phyloP scores from a whole-genome alignment of 2,888 invertebrate species.

The Eristalis pertinax region DNA sequence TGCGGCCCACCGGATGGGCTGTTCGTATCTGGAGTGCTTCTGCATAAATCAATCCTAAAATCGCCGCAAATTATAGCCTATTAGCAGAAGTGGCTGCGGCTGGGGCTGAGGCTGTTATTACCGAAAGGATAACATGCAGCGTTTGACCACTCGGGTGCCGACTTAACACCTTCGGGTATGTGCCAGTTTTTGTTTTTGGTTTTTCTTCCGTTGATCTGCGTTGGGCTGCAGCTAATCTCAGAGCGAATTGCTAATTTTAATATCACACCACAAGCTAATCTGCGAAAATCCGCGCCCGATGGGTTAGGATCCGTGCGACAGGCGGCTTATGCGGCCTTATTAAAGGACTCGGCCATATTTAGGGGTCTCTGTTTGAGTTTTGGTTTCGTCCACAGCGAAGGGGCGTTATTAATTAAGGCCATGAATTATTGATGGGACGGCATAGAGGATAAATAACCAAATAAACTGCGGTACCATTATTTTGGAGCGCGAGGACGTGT shows the following conservation, averaged over 20 bases:
- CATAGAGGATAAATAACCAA: slow-evolving; percentile 58
- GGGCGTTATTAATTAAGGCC: slow-evolving; percentile 81
- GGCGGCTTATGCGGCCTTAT: slow-evolving; percentile 56
- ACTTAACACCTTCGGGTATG: slow-evolving; percentile 68
- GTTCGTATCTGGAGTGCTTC: slow-evolving; percentile 10
- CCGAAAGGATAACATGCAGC: slow-evolving; percentile 57
- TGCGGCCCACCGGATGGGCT: slow-evolving; percentile 3
- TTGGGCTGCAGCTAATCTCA: slow-evolving; percentile 3
- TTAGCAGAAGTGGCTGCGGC: slow-evolving; percentile 51
- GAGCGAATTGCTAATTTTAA: slow-evolving; percentile 64
- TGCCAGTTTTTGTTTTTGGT: not conserved
- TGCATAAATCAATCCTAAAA: slow-evolving; percentile 68
- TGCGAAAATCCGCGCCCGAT: slow-evolving; percentile 63
- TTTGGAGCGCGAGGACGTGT: slow-evolving; percentile 28
- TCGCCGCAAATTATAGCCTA: slow-evolving; percentile 66
- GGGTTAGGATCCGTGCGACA: slow-evolving; percentile 55
- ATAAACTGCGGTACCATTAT: slow-evolving; percentile 39
- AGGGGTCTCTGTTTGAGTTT: slow-evolving; percentile 69
- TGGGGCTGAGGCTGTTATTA: slow-evolving; percentile 55
- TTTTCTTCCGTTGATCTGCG: not conserved
- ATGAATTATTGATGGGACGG: slow-evolving; percentile 79
- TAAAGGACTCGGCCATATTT: slow-evolving; percentile 52
- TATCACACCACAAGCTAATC: slow-evolving; percentile 61
- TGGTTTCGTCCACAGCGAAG: slow-evolving; percentile 63
- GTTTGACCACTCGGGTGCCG: slow-evolving; percentile 55